phyloP scores from a whole-genome alignment of 2,888 invertebrate genomes.

The Oxycera nigricornis region DNA sequence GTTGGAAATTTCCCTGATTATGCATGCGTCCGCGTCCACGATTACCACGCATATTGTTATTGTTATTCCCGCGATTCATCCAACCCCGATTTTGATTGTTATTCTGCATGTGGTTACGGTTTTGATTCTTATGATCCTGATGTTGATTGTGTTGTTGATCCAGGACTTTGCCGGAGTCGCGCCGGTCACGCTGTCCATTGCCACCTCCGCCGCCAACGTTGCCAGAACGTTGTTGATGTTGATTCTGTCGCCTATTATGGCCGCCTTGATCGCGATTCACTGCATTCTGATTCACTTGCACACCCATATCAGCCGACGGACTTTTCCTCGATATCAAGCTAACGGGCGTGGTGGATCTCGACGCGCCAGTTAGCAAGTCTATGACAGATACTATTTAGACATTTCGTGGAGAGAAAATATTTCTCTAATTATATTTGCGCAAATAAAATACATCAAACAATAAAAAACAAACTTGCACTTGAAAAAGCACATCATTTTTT shows the following conservation, averaged over 20 bases:
- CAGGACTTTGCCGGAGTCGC: constrained; percentile 60
- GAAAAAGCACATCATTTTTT: too few species aligned
- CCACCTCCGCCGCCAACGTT: constrained; percentile 42
- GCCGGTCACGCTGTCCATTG: constrained; percentile 57
- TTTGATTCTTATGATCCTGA: constrained; percentile 58
- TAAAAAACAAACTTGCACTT: neutral
- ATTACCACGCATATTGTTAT: constrained; percentile 59
- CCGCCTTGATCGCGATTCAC: constrained; percentile 52
- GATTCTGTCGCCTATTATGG: constrained; percentile 57
- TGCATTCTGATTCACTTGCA: constrained; percentile 67
- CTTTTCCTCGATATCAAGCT: constrained; percentile 78
- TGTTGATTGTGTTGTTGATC: constrained; percentile 54
- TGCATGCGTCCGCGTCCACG: constrained; percentile 59
- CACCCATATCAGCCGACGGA: constrained; percentile 84
- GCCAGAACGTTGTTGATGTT: constrained; percentile 52
- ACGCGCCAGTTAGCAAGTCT: constrained; percentile 66
- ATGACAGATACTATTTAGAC: constrained; percentile 55
- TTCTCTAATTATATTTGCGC: constrained; percentile 1
- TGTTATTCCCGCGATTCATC: constrained; percentile 60
- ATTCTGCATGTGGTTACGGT: constrained; percentile 56
- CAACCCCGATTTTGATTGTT: constrained; percentile 56
- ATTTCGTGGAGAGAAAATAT: constrained; percentile 19
- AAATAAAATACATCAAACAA: neutral
- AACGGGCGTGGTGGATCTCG: constrained; percentile 83
- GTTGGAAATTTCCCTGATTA: constrained; percentile 49